Conservation (phyloP, 1,140 invertebrate genomes). For the Anoplophora glabripennis region DNA sequence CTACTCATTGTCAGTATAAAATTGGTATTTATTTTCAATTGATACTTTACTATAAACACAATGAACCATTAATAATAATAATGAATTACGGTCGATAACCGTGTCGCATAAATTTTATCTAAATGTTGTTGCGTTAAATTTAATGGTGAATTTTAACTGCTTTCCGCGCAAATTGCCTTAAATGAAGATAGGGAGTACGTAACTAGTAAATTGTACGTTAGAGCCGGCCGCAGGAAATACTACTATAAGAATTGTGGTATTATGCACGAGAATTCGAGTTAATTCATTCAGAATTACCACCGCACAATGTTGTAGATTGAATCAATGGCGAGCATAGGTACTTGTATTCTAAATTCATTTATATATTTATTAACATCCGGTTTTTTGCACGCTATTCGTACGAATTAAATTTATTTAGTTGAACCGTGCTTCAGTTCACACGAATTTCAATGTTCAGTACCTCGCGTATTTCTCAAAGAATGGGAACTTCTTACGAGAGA, state of each 20-base stretch:
- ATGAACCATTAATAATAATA: slow-evolving; percentile 24
- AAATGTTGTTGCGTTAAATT: slow-evolving; percentile 32
- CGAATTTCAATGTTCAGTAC: background rate
- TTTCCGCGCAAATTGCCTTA: slow-evolving; percentile 26
- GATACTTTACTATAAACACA: slow-evolving; percentile 1
- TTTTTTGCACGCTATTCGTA: slow-evolving; percentile 19
- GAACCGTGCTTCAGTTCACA: background rate
- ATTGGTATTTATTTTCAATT: background rate
- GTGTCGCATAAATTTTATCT: slow-evolving; percentile 31
- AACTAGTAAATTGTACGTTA: background rate
- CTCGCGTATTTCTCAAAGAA: too few species aligned
- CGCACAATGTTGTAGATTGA: slow-evolving; percentile 27
- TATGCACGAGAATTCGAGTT: slow-evolving; percentile 20
- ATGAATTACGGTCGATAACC: slow-evolving; percentile 24
- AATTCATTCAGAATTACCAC: slow-evolving; percentile 25
- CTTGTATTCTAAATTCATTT: slow-evolving; percentile 30
- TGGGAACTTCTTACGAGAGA: too few species aligned
- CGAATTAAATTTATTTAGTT: background rate
- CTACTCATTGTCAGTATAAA: background rate
- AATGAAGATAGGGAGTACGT: background rate
- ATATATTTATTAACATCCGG: slow-evolving; percentile 28
- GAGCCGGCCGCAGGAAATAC: slow-evolving; percentile 11
- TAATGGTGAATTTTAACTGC: slow-evolving; percentile 25
- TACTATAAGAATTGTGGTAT: slow-evolving; percentile 10
- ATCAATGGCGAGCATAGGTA: slow-evolving; percentile 22